A percentile compares a stretch with the other conserved stretches of the same genome.
Conservation (phyloP, 2,888 invertebrate species). For the Ornithoptera priamus region DNA sequence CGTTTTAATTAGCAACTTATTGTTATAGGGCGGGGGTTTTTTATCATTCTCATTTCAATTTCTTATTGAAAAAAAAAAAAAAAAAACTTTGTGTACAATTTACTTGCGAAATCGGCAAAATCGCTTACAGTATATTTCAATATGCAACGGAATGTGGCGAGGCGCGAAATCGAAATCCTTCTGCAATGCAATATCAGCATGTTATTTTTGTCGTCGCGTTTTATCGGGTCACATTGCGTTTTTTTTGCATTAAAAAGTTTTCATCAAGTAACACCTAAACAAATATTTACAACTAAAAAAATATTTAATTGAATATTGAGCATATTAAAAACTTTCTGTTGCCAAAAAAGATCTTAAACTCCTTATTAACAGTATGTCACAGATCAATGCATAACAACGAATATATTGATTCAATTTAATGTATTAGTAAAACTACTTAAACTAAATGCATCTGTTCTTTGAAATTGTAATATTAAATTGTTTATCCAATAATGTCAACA, state of each 20-base stretch:
- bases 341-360: not conserved
- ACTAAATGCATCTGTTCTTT: no score
- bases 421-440: no score
- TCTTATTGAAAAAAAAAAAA: not conserved
- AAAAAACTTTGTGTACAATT: not conserved
- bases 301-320: not conserved
- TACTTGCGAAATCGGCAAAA: slow-evolving; percentile 5
- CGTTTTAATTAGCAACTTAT: no score
- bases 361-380: no score
- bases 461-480: no score
- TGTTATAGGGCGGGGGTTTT: no score
- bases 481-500: not conserved
- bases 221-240: slow-evolving; percentile 21
- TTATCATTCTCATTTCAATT: no score
- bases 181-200: slow-evolving; percentile 45
- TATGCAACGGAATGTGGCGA: slow-evolving; percentile 67
- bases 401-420: no score
- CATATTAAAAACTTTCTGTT: not conserved
- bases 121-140: slow-evolving; percentile 65
- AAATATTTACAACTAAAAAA: not conserved
- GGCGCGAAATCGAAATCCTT: slow-evolving; percentile 74
- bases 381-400: no score
- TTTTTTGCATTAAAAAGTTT: slow-evolving; percentile 10
- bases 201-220: slow-evolving; percentile 33
- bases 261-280: slow-evolving; percentile 9